A percentile compares a stretch with the other conserved stretches of the same genome.
Conservation (phyloP, 1,140 invertebrate genomes). For the Branchinecta lindahli region DNA sequence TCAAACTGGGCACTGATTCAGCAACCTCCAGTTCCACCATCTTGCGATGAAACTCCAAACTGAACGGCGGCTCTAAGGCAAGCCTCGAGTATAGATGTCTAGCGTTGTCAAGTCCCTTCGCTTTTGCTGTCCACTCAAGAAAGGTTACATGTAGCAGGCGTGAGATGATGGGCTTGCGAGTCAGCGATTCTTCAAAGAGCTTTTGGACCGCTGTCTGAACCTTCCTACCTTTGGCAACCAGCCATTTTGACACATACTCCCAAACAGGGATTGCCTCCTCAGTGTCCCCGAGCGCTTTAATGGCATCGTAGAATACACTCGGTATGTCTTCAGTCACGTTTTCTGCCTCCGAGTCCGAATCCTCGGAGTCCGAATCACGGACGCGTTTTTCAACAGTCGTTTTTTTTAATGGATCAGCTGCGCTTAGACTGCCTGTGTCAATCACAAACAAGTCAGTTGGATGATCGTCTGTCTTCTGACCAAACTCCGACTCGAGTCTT, state of each 20-base stretch:
- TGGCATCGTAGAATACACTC: conserved; percentile 29
- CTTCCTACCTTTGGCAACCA: neutral
- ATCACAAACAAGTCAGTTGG: conserved; percentile 16
- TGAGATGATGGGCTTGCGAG: conserved; percentile 29
- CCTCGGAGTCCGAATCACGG: conserved; percentile 17
- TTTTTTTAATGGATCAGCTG: conserved; percentile 14
- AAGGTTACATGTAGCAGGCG: conserved; percentile 25
- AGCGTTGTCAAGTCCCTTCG: conserved; percentile 30
- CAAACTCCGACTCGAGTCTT: neutral
- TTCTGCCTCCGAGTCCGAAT: conserved; percentile 19
- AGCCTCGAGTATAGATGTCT: conserved; percentile 33
- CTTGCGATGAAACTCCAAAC: conserved; percentile 35
- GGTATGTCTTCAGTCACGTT: conserved; percentile 19
- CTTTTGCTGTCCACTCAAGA: conserved; percentile 12
- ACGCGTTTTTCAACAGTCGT: neutral
- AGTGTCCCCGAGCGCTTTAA: conserved; percentile 28
- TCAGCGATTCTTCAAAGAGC: conserved; percentile 33
- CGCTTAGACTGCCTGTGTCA: conserved; percentile 19
- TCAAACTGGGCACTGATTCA: neutral
- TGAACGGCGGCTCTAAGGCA: conserved; percentile 31
- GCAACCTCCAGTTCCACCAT: conserved; percentile 37
- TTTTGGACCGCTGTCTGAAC: conserved; percentile 28
- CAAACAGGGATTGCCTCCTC: conserved; percentile 32
- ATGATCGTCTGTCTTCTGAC: neutral
- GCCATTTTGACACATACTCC: conserved; percentile 30